Evolutionary conservation across 2,888 invertebrate species (phyloP).

Genomic region (Prosapia bicincta): DNA sequence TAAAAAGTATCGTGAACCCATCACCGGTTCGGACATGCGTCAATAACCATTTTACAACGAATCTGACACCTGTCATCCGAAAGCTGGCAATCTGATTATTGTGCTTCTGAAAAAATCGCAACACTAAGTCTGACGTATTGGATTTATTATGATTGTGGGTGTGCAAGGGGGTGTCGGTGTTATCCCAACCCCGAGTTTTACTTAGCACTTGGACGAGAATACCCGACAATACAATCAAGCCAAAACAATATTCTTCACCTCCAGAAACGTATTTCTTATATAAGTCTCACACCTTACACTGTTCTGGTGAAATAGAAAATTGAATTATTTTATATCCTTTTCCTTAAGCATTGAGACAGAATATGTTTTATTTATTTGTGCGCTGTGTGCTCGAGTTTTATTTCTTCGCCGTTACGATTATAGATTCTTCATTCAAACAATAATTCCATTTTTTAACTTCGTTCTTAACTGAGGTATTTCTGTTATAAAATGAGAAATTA

Average conservation of each 20-base stretch:
- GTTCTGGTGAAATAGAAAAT: not conserved
- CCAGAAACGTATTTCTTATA: not conserved
- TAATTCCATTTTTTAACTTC: no score
- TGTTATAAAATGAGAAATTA: no score
- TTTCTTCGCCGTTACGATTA: no score
- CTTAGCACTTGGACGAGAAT: not conserved
- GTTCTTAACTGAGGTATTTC: no score
- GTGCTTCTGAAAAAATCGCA: not conserved
- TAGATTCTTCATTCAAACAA: no score
- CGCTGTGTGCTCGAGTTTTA: no score
- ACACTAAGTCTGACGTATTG: not conserved
- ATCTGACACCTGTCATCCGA: not conserved
- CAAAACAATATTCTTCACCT: not conserved
- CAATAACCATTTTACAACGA: not conserved
- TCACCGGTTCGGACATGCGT: not conserved
- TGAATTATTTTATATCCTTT: not conserved
- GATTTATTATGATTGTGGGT: not conserved
- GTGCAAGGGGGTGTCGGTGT: not conserved
- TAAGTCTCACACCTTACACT: not conserved
- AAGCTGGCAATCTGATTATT: not conserved
- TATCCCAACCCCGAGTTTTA: not conserved
- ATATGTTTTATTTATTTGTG: no score
- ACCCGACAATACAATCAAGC: not conserved
- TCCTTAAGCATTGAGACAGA: no score
- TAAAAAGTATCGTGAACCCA: not conserved